Conservation (phyloP, 2,888 invertebrate genomes). For the Diadegma fenestrale region DNA sequence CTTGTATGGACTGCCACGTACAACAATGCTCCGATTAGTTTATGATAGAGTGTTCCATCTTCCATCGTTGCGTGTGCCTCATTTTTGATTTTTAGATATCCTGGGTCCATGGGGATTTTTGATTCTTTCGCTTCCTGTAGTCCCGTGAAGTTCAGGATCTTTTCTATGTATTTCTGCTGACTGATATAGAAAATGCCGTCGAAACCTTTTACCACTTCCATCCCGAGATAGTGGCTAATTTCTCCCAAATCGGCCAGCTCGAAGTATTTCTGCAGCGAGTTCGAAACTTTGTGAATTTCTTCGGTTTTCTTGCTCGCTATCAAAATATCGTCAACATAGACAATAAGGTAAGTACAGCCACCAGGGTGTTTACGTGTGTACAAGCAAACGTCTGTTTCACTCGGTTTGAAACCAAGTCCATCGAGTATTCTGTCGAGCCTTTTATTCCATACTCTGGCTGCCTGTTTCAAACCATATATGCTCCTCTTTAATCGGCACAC, state of each 20-base stretch:
- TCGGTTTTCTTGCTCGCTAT: too few species aligned
- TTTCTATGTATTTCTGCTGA: constrained; percentile 52
- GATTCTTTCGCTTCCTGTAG: constrained; percentile 66
- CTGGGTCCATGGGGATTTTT: constrained; percentile 62
- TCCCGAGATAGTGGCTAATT: constrained; percentile 63
- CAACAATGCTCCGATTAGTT: constrained; percentile 58
- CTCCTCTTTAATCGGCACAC: constrained; percentile 65
- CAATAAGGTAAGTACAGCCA: too few species aligned
- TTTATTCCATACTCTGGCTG: constrained; percentile 63
- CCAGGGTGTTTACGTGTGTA: constrained; percentile 30
- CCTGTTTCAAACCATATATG: constrained; percentile 66
- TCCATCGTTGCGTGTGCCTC: constrained; percentile 18
- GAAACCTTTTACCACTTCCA: constrained; percentile 60
- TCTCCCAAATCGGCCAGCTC: constrained; percentile 64
- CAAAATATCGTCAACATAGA: too few species aligned
- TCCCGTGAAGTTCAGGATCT: constrained; percentile 49
- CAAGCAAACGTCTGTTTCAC: constrained; percentile 48
- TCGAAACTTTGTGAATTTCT: constrained; percentile 41
- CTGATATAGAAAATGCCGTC: constrained; percentile 40
- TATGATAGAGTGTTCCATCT: constrained; percentile 43
- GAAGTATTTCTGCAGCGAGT: constrained; percentile 62
- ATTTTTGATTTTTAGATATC: constrained; percentile 53
- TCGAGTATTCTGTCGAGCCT: constrained; percentile 41
- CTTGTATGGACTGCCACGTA: constrained; percentile 72
- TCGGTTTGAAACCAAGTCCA: constrained; percentile 50